A percentile compares a stretch with the other conserved stretches of the same genome.
Evolutionary conservation across 2,797 vertebrate genomes (phyloP).

Genomic region (Coendou prehensilis): DNA sequence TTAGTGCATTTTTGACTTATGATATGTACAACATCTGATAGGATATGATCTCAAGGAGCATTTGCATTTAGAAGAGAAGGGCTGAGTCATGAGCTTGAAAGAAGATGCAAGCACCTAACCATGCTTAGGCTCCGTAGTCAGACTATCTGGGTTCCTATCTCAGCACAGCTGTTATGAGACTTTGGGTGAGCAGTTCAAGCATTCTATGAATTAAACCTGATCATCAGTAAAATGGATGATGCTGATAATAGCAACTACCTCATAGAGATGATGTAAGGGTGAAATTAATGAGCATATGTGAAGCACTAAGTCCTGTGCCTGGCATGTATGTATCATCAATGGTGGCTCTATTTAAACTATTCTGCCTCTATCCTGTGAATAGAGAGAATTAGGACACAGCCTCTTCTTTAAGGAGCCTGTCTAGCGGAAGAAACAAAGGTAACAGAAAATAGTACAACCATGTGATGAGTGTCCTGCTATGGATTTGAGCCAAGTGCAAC

Average conservation of each 20-base stretch:
- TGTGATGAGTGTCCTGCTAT: background rate
- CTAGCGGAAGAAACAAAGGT: background rate
- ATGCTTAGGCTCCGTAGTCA: background rate
- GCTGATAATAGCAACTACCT: background rate
- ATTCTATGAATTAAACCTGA: background rate
- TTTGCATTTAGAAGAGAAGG: background rate
- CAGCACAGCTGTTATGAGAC: background rate
- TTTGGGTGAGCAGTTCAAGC: background rate
- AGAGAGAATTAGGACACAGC: background rate
- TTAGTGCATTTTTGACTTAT: background rate
- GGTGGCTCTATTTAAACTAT: conserved; percentile 7
- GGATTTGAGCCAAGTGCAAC: background rate
- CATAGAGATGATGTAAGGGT: background rate
- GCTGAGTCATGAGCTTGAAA: background rate
- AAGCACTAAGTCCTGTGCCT: background rate
- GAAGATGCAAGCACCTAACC: background rate
- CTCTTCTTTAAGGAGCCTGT: conserved; percentile 32
- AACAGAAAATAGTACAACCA: background rate
- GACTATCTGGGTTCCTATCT: background rate
- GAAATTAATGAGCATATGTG: background rate
- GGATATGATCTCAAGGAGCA: background rate
- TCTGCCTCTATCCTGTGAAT: background rate
- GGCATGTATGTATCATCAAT: background rate
- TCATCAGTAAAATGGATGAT: background rate
- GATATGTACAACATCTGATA: background rate